Base-by-base conservation (phyloP, 2,113 vertebrate genomes). In the Galeopterus variegatus region DNA sequence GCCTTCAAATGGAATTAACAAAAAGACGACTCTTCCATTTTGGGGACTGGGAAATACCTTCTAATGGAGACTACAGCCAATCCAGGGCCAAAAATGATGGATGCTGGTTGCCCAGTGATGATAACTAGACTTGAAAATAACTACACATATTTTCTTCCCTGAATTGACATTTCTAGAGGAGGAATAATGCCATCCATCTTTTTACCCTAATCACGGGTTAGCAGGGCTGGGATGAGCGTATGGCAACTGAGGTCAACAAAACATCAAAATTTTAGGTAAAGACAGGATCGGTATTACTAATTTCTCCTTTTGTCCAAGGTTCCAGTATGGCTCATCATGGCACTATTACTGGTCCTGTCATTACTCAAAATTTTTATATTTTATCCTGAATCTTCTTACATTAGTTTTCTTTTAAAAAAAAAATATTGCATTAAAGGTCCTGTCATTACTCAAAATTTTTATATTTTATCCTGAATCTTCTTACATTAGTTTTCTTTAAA, bases 381-480 rank as follows among this genome's bases (percentile, higher is more conserved):
- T 96, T 89, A 45, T 69, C 95, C 70, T 80, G 50, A 92, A 31
- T 88, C 92, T 96, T 94, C 95, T 94, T 84, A 65, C 56, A 60
- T 75, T 70, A 14, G 69, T 81, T 79, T 86, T 81, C 26, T 88
- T 72, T 72, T n/a, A n/a, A n/a, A n/a, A n/a, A n/a, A n/a, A n/a
- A n/a, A n/a, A n/a, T n/a, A n/a, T n/a, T n/a, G n/a, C n/a, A n/a
- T n/a, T n/a, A n/a, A n/a, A n/a, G n/a, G 67, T 70, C 62, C 33
- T 88, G 54, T 93, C 54, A 88, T 93, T 80, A 82, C 80, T 94
- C 50, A 72, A 91, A 83, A 45, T 92, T 45, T 65, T 69, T 52
- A 41, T 92, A 72, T 95, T 83, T 96, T 89, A 45, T 69, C 95
- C 70, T 80, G 50, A 92, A 31, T 88, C 92, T 96, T 94, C 95